Conservation (phyloP, 2,113 vertebrate genomes). For the Ophiodon elongatus region DNA sequence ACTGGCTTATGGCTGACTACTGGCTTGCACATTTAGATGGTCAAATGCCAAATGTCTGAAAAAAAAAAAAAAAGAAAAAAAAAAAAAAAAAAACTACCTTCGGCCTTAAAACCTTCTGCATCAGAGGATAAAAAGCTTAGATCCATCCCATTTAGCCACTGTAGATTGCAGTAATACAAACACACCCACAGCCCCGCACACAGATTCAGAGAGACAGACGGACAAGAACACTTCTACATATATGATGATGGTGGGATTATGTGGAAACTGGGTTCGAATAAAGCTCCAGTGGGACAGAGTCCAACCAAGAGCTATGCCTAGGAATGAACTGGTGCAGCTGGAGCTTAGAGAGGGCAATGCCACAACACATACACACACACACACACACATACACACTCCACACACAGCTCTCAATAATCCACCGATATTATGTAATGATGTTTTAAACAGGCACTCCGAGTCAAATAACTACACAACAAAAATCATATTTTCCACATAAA, state of each 20-base stretch:
- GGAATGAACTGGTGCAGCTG: constrained; percentile 64
- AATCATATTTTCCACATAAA: background rate
- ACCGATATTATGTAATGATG: constrained; percentile 63
- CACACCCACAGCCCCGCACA: constrained; percentile 25
- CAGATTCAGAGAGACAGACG: constrained; percentile 50
- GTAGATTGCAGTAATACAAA: constrained; percentile 52
- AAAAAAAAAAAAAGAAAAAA: constrained; percentile 24
- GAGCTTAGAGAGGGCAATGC: constrained; percentile 59
- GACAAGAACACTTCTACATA: constrained; percentile 46
- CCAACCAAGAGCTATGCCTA: constrained; percentile 64
- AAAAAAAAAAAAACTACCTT: constrained; percentile 39
- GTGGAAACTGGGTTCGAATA: constrained; percentile 67
- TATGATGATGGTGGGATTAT: constrained; percentile 77
- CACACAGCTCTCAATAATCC: constrained; percentile 62
- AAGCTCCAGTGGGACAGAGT: constrained; percentile 72
- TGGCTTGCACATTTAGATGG: constrained; percentile 48
- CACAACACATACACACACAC: constrained; percentile 29
- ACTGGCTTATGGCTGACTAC: constrained; percentile 20
- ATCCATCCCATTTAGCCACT: constrained; percentile 72
- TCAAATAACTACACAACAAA: constrained; percentile 26
- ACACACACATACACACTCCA: constrained; percentile 10
- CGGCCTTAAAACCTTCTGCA: constrained; percentile 66
- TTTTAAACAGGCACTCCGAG: constrained; percentile 23
- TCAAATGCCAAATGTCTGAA: constrained; percentile 57
- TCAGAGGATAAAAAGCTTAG: constrained; percentile 75